A percentile compares a stretch with the other conserved stretches of the same genome.
phyloP scores from a whole-genome alignment of 2,888 invertebrate genomes.

The Cephonodes hylas region DNA sequence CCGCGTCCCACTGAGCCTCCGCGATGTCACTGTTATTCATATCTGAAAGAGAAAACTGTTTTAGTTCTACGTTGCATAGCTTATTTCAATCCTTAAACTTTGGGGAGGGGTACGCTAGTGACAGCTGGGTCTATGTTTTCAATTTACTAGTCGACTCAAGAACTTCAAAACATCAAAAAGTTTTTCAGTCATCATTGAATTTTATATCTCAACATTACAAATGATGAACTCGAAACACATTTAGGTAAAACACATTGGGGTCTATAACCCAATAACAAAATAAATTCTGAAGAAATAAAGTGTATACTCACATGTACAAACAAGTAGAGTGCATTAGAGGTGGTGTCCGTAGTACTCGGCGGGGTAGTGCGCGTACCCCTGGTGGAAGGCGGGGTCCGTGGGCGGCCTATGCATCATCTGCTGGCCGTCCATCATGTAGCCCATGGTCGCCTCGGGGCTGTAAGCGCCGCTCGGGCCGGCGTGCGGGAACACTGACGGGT shows the following conservation, averaged over 20 bases:
- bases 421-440: constrained; percentile 99
- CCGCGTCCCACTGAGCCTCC: constrained; percentile 43
- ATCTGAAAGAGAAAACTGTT: constrained; percentile 57
- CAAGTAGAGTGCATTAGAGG: constrained; percentile 84
- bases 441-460: constrained; percentile 97
- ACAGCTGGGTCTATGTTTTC: too few relatives aligned
- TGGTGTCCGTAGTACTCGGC: constrained; percentile 97
- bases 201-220: too few relatives aligned
- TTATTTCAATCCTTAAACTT: neutral
- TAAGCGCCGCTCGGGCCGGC: constrained; percentile 97
- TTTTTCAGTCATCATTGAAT: too few relatives aligned
- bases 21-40: constrained; percentile 67
- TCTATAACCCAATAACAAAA: too few relatives aligned
- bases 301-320: constrained; percentile 76
- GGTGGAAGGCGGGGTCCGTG: constrained; percentile 95
- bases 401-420: constrained; percentile 98
- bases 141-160: too few relatives aligned
- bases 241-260: neutral
- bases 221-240: too few relatives aligned
- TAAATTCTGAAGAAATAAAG: too few relatives aligned
- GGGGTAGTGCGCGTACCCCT: constrained; percentile 94
- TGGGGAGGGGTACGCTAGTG: too few relatives aligned
- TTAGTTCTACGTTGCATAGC: constrained; percentile 21
- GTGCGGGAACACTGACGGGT: constrained; percentile 92
- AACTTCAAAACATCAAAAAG: too few relatives aligned